Evolutionary conservation across 53 echinoderm and acorn worm genomes (phyloP), one percentile per base, ranked within the genome.

Genomic region (Henricia sp.): DNA sequence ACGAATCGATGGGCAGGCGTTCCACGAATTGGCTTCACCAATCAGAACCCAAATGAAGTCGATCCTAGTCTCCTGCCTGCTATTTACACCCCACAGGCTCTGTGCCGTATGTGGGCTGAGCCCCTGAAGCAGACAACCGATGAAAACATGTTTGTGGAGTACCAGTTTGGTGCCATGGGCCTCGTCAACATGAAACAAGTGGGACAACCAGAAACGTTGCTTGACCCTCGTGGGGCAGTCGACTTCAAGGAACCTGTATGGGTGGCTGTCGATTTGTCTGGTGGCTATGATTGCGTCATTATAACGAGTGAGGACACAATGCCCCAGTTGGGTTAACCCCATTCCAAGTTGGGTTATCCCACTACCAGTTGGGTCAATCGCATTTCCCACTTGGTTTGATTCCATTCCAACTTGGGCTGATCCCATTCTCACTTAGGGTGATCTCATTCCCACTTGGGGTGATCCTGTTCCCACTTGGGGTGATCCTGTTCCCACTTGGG

Each of bases 1-100:
- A 39, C 42, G 13, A 43, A 65, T 32, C 43, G 25, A 30, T 92
- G 92, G 92, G 56, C 85, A 0, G 92, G 92, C 29, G 40, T 78
- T 43, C 42, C 89, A 3, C 80, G 92, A 27, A 85, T 85, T 56
- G 92, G 92, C 40, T 92, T 89, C 85, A 92, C 92, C 29, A 92
- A 82, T 52, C 34, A 59, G 38, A 55, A 89, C n/a, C 92, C 92
- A 1, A 71, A 54, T 30, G 76, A 70, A 6, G 35, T 85, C n/a
- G 42, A 57, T 13, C 37, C 83, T 0, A 67, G 37, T 28, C 19
- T 80, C 2, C 88, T 92, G 14, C 92, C 92, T 11, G 54, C 52
- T 4, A 82, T 70, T 46, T 85, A 63, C 28, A 84, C 85, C 37
- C 77, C 83, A 12, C 66, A 89, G 66, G 64, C 82, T 13, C 78